Evolutionary conservation across 2,888 invertebrate species (phyloP).

Genomic region (Lasioglossum calceatum): DNA sequence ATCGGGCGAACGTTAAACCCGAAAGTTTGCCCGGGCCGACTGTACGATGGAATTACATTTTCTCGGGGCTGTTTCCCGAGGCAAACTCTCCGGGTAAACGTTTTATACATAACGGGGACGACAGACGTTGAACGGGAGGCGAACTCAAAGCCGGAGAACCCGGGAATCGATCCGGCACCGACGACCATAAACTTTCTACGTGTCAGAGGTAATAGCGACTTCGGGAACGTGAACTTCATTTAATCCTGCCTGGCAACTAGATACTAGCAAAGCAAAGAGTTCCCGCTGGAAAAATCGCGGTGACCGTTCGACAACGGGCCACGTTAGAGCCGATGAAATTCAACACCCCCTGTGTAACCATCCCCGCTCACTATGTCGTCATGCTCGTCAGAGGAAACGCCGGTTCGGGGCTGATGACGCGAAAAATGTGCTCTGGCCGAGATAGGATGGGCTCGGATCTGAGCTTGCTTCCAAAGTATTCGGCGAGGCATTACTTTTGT

Average conservation of each 20-base stretch:
- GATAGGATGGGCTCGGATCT: not conserved
- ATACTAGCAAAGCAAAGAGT: not conserved
- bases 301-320: not conserved
- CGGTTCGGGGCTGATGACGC: not conserved
- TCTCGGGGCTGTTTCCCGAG: slow-evolving; percentile 47
- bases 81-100: slow-evolving; percentile 45
- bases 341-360: not conserved
- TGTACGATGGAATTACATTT: slow-evolving; percentile 56
- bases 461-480: not conserved
- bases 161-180: slow-evolving; percentile 47
- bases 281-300: not conserved
- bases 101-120: slow-evolving; percentile 57
- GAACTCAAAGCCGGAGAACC: slow-evolving; percentile 26
- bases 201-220: slow-evolving; percentile 58
- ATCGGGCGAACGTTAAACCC: slow-evolving; percentile 52
- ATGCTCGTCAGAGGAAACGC: not conserved
- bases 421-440: not conserved
- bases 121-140: slow-evolving; percentile 38
- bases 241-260: slow-evolving; percentile 40
- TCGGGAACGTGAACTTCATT: slow-evolving; percentile 48
- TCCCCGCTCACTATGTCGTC: not conserved
- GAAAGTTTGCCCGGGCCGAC: slow-evolving; percentile 44
- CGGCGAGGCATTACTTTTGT: not conserved
- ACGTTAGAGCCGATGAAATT: not conserved
- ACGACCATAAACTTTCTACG: slow-evolving; percentile 58